Percentiles rank a stretch among this genome's conserved stretches.
Evolutionary conservation across 2,797 vertebrate genomes (phyloP).

Genomic region (Chiroxiphia lanceolata): DNA sequence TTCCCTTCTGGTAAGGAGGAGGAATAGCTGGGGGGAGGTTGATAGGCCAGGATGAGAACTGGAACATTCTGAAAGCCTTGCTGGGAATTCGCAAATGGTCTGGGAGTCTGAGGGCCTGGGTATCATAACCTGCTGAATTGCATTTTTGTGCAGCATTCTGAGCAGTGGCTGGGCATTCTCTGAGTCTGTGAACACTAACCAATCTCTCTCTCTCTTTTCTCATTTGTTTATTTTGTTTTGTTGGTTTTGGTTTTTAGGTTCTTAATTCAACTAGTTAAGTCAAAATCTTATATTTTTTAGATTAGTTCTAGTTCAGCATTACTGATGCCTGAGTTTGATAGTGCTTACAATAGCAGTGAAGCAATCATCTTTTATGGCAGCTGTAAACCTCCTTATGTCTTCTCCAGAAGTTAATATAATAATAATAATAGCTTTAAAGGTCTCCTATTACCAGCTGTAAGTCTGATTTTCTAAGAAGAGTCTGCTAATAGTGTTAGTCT

Average conservation of each 20-base stretch:
- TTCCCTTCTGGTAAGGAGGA: constrained; percentile 2
- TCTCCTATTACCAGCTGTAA: constrained; percentile 12
- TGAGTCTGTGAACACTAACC: not conserved
- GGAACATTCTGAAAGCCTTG: not conserved
- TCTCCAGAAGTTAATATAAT: constrained; percentile 17
- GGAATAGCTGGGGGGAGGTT: not conserved
- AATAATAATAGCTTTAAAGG: not conserved
- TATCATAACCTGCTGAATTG: not conserved
- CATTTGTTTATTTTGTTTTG: not conserved
- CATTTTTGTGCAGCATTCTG: not conserved
- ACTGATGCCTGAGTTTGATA: not conserved
- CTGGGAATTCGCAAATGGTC: not conserved
- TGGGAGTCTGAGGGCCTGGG: not conserved
- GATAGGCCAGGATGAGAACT: not conserved
- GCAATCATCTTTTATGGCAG: not conserved
- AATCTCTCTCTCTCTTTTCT: not conserved
- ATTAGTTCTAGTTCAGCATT: not conserved
- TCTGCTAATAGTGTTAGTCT: not conserved
- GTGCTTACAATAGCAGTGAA: not conserved
- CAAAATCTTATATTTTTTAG: not conserved
- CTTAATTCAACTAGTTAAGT: not conserved
- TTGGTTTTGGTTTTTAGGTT: not conserved
- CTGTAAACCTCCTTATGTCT: not conserved
- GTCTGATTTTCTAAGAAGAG: constrained; percentile 18
- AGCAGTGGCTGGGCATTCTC: not conserved